Conservation (phyloP, 2,797 vertebrate species). For the Sebastes aleutianus region DNA sequence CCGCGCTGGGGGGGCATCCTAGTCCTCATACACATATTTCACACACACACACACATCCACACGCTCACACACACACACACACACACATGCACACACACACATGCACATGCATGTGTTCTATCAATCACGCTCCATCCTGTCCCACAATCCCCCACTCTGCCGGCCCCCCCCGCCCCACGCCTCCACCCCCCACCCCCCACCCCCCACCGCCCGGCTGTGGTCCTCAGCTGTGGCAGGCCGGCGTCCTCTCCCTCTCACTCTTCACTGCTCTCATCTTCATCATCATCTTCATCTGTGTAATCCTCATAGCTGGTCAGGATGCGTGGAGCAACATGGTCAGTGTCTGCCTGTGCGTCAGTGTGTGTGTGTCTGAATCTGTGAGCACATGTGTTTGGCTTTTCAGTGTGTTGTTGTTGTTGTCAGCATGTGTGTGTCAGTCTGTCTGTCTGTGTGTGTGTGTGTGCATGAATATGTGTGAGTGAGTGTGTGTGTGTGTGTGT, state of each 20-base stretch:
- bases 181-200: not conserved
- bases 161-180: not conserved
- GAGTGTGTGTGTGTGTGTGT: constrained; percentile 33
- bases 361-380: constrained; percentile 33
- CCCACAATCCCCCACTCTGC: constrained; percentile 49
- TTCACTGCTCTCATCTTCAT: constrained; percentile 63
- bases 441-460: constrained; percentile 52
- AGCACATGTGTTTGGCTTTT: constrained; percentile 49
- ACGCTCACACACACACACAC: not conserved
- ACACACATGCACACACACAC: constrained; percentile 17
- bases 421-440: constrained; percentile 57
- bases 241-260: constrained; percentile 69
- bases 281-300: constrained; percentile 60
- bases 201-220: constrained; percentile 54
- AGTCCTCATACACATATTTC: constrained; percentile 65
- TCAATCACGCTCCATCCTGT: constrained; percentile 65
- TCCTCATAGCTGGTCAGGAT: constrained; percentile 71
- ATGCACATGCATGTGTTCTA: constrained; percentile 56
- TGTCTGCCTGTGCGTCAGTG: constrained; percentile 11
- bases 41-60: constrained; percentile 43
- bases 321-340: constrained; percentile 57
- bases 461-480: not conserved
- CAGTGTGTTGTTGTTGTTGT: constrained; percentile 46
- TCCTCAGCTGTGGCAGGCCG: constrained; percentile 79
- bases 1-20: constrained; percentile 74